Evolutionary conservation across 2,888 invertebrate genomes (phyloP), one percentile per base, ranked within the genome.

Genomic region (Tortrix viridana): DNA sequence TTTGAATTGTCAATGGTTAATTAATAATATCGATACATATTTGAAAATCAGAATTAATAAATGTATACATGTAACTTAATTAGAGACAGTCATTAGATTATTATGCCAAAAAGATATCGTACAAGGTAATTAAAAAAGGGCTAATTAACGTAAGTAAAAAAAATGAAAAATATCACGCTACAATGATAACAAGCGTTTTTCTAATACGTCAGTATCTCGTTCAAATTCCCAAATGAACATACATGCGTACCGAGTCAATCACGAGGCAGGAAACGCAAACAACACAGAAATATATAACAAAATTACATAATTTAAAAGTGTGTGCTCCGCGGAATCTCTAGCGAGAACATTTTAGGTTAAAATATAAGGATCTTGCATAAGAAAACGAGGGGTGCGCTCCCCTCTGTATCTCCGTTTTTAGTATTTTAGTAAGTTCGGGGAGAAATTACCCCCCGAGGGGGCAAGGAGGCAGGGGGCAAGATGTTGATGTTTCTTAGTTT

Each of bases 401-500:
- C 86, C 88, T 77, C 85, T 82, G 88, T 90, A 92, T 92, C 91
- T 91, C 89, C 90, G 92, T 92, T 92, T 92, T 92, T 92, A 92
- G 91, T 92, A 92, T 91, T 92, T 92, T 92, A 92, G 90, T 92
- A 91, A 92, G 92, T 92, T 92, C 87, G 85, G 89, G 91, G 85
- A 81, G 85, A 81, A 86, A 88, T 86, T 89, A 85, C 86, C 88
- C 90, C 86, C 74, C 55, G 58, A 73, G 79, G 77, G 73, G 73
- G 72, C 67, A 71, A 72, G 74, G 74, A 68, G 57, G 65, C 66
- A 75, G 80, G 78, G 76, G 81, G 82, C 77, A 88, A 92, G 92
- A 92, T 91, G 92, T 91, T 92, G 91, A 92, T 92, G 91, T 91
- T 92, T 89, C 91, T 91, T 92, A 92, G 92, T 92, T 92, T 92